Percentiles rank a stretch among this genome's conserved stretches.
Evolutionary conservation across 2,113 vertebrate species (phyloP).

Genomic region (Neotoma lepida): DNA sequence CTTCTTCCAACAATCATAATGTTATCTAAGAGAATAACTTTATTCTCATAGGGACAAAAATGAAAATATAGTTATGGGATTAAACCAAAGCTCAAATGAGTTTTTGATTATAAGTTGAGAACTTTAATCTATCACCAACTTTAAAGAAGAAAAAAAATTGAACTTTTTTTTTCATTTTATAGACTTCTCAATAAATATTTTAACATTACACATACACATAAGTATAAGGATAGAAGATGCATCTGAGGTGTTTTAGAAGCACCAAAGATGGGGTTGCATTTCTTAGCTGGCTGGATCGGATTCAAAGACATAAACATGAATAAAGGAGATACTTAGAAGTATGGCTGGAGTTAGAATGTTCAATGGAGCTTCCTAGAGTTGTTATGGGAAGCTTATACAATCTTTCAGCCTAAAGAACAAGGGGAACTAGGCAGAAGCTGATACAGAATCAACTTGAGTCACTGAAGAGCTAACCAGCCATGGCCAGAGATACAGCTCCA

Average conservation of each 20-base stretch:
- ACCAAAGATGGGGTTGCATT: not conserved
- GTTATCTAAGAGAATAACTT: slow-evolving; percentile 10
- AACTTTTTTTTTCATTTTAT: not conserved
- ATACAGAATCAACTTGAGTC: not conserved
- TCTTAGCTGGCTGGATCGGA: not conserved
- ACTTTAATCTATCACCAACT: not conserved
- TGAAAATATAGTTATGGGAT: not conserved
- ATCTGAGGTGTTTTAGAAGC: not conserved
- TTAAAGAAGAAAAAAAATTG: not conserved
- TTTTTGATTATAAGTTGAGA: not conserved
- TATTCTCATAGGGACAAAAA: not conserved
- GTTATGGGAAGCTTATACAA: not conserved
- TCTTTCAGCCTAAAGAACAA: not conserved
- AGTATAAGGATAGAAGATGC: not conserved
- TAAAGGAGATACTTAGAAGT: not conserved
- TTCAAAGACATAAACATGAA: not conserved
- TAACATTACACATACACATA: not conserved
- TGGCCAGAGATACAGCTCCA: not conserved
- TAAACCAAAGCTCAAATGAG: not conserved
- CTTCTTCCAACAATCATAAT: not conserved
- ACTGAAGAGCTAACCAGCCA: not conserved
- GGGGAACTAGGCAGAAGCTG: not conserved
- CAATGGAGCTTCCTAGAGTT: not conserved
- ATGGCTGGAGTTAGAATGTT: not conserved
- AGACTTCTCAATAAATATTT: not conserved